Conservation (phyloP, 2,888 invertebrate species). For the Leptinotarsa peninsularis region DNA sequence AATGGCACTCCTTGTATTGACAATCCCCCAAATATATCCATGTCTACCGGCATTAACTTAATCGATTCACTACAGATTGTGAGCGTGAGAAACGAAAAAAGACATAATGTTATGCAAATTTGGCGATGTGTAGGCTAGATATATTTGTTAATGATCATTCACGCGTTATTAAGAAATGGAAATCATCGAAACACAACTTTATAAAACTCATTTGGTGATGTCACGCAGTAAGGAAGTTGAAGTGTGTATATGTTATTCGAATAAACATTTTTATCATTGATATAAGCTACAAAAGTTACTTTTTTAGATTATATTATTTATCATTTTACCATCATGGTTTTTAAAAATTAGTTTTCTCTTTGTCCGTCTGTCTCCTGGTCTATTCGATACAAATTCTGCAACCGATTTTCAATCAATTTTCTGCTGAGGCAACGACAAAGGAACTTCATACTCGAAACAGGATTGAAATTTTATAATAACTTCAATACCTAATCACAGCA, state of each 20-base stretch:
- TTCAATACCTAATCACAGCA: no score
- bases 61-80: background rate
- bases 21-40: background rate
- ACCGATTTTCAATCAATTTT: no score
- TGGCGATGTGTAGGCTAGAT: conserved; percentile 5
- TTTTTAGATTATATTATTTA: no score
- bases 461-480: no score
- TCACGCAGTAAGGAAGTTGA: background rate
- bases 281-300: no score
- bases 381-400: no score
- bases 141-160: background rate
- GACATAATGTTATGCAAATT: conserved; percentile 8
- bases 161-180: background rate
- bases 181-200: background rate
- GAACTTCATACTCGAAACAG: no score
- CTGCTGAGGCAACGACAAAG: no score
- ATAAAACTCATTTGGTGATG: background rate
- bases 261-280: no score
- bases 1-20: background rate
- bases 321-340: no score
- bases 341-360: no score
- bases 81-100: conserved; percentile 1
- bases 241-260: background rate
- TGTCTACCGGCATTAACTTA: background rate
- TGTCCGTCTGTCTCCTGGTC: no score